Evolutionary conservation across 2,797 vertebrate species (phyloP).

Genomic region (Lepus oiostolus): DNA sequence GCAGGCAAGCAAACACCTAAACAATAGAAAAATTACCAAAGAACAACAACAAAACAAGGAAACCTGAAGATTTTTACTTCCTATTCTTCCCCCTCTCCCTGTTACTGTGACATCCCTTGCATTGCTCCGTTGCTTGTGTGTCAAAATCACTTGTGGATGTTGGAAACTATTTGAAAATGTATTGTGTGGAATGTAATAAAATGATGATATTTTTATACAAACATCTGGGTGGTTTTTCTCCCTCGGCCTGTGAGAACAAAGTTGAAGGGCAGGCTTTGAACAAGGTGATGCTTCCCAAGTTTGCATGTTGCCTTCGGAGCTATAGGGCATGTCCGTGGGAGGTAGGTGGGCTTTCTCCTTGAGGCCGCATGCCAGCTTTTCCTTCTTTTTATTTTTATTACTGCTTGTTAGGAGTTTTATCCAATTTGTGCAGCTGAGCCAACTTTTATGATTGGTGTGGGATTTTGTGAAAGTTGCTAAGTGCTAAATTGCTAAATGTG

Average conservation of each 20-base stretch:
- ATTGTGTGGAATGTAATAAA: slow-evolving; percentile 98
- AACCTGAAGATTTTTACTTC: slow-evolving; percentile 87
- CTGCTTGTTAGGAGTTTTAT: slow-evolving; percentile 84
- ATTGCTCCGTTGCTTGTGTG: slow-evolving; percentile 91
- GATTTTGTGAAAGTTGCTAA: slow-evolving; percentile 87
- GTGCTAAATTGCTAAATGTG: slow-evolving; percentile 87
- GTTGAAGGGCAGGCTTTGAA: slow-evolving; percentile 72
- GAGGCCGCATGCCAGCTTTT: slow-evolving; percentile 83
- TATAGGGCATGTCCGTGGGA: slow-evolving; percentile 77
- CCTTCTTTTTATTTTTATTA: slow-evolving; percentile 83
- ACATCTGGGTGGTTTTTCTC: slow-evolving; percentile 87
- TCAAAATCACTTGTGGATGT: slow-evolving; percentile 94
- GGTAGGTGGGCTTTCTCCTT: slow-evolving; percentile 81
- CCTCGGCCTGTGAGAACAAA: slow-evolving; percentile 80
- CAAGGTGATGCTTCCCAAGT: slow-evolving; percentile 77
- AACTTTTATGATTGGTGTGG: slow-evolving; percentile 87
- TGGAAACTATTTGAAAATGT: slow-evolving; percentile 94
- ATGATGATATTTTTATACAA: slow-evolving; percentile 98
- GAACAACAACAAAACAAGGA: slow-evolving; percentile 85
- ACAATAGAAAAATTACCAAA: slow-evolving; percentile 87
- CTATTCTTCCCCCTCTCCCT: slow-evolving; percentile 82
- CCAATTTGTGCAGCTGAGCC: slow-evolving; percentile 85
- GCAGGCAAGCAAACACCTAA: slow-evolving; percentile 77
- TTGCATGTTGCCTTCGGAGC: slow-evolving; percentile 68
- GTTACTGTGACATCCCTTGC: slow-evolving; percentile 87